phyloP scores from a whole-genome alignment of 1,140 invertebrate genomes.

The Ceratina calcarata region DNA sequence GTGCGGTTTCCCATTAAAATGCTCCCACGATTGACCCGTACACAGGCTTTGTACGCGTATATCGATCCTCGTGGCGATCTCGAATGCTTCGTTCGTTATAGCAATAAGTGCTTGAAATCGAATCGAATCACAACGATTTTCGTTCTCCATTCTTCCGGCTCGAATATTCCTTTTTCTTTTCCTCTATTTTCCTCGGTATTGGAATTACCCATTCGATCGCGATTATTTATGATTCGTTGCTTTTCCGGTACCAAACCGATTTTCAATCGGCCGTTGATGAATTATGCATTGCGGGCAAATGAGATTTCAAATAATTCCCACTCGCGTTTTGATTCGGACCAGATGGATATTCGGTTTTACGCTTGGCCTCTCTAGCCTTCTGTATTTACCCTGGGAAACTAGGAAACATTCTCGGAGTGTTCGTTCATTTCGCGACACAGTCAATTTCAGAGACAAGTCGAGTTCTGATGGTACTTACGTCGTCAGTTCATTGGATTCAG shows the following conservation, averaged over 20 bases:
- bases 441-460: background rate
- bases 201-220: slow-evolving; percentile 14
- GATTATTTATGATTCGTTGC: slow-evolving; percentile 34
- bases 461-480: too few species aligned
- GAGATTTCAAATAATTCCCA: slow-evolving; percentile 7
- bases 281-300: slow-evolving; percentile 9
- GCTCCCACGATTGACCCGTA: slow-evolving; percentile 6
- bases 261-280: slow-evolving; percentile 27
- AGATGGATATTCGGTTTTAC: background rate
- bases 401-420: too few species aligned
- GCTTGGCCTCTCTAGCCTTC: background rate
- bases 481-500: background rate
- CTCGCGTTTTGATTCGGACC: background rate
- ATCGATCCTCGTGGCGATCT: slow-evolving; percentile 44
- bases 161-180: background rate
- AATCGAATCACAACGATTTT: background rate
- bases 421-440: background rate
- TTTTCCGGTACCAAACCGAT: background rate
- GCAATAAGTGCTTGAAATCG: slow-evolving; percentile 29
- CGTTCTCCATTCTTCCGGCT: background rate
- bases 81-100: slow-evolving; percentile 19
- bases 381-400: background rate
- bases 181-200: slow-evolving; percentile 12
- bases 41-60: background rate
- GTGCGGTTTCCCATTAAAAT: slow-evolving; percentile 31